Evolutionary conservation across 2,888 invertebrate species (phyloP).

Genomic region (Allygus modestus): DNA sequence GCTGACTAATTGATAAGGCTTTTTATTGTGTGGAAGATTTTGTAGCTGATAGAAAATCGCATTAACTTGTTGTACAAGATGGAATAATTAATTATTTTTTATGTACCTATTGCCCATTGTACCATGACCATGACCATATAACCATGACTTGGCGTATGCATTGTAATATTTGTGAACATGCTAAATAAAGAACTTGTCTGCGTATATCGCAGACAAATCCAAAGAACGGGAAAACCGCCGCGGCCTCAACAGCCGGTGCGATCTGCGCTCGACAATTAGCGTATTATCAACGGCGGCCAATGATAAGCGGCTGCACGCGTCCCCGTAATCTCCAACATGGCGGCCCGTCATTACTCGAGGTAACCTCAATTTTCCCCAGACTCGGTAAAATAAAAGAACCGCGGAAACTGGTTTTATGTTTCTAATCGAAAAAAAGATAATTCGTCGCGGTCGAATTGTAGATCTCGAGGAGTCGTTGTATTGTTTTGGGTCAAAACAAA

Average conservation of each 20-base stretch:
- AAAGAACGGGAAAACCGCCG: neutral
- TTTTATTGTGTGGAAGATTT: too few relatives aligned
- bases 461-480: conserved; percentile 51
- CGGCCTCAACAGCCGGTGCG: neutral
- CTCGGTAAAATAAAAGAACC: conserved; percentile 52
- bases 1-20: too few relatives aligned
- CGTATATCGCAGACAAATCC: too few relatives aligned
- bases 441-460: conserved; percentile 56
- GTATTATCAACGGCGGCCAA: conserved; percentile 34
- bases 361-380: conserved; percentile 40
- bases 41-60: too few relatives aligned
- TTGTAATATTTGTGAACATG: too few relatives aligned
- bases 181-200: too few relatives aligned
- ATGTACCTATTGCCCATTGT: too few relatives aligned
- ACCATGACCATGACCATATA: too few relatives aligned
- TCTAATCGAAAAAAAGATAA: conserved; percentile 53
- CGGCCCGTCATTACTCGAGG: conserved; percentile 20
- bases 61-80: too few relatives aligned
- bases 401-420: conserved; percentile 60
- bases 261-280: conserved; percentile 43
- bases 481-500: conserved; percentile 59
- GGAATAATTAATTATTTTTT: too few relatives aligned
- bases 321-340: too few relatives aligned
- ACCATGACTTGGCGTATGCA: too few relatives aligned
- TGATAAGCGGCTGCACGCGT: conserved; percentile 49